These are phyloP conservation scores for Rhinogobio ventralis DNA, from an alignment of 2,797 vertebrate genomes.

Conservation along the genomic window DNA sequence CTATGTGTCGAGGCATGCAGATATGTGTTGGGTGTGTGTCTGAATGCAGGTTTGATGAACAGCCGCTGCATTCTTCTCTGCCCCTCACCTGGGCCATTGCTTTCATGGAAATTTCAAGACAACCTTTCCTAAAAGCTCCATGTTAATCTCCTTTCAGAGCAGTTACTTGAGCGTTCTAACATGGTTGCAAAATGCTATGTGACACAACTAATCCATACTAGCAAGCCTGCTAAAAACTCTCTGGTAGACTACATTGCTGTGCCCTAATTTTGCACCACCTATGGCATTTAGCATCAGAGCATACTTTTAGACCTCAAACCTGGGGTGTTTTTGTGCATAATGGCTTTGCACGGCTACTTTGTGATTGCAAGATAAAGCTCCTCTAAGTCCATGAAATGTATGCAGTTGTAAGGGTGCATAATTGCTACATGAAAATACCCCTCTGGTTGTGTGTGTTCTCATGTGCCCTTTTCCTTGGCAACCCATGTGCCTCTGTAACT, in stretches of 20 bases:
- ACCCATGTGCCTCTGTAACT: slow-evolving; percentile 32
- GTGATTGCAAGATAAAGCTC: slow-evolving; percentile 40
- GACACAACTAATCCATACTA: slow-evolving; percentile 70
- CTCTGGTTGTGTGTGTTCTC: slow-evolving; percentile 40
- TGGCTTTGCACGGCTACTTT: slow-evolving; percentile 57
- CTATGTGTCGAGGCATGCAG: slow-evolving; percentile 73
- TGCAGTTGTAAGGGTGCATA: slow-evolving; percentile 55
- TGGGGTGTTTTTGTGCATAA: slow-evolving; percentile 38
- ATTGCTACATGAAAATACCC: slow-evolving; percentile 52
- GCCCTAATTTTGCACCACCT: slow-evolving; percentile 12
- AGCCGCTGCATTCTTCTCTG: slow-evolving; percentile 69
- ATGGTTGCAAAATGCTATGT: slow-evolving; percentile 66
- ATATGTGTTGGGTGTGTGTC: slow-evolving; percentile 76
- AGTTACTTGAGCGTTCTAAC: slow-evolving; percentile 67
- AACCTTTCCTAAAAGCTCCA: slow-evolving; percentile 64
- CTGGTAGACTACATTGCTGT: slow-evolving; percentile 62
- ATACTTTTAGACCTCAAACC: slow-evolving; percentile 62
- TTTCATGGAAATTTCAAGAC: slow-evolving; percentile 70
- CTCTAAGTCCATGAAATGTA: slow-evolving; percentile 65
- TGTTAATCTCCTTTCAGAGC: slow-evolving; percentile 65
- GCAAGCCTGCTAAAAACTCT: slow-evolving; percentile 75
- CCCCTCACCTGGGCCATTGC: slow-evolving; percentile 74
- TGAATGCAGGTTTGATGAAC: slow-evolving; percentile 77
- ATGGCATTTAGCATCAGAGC: slow-evolving; percentile 62
- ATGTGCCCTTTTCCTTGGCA: slow-evolving; percentile 12